phyloP scores from a whole-genome alignment of 2,888 invertebrate species.

The Melanophora roralis region DNA sequence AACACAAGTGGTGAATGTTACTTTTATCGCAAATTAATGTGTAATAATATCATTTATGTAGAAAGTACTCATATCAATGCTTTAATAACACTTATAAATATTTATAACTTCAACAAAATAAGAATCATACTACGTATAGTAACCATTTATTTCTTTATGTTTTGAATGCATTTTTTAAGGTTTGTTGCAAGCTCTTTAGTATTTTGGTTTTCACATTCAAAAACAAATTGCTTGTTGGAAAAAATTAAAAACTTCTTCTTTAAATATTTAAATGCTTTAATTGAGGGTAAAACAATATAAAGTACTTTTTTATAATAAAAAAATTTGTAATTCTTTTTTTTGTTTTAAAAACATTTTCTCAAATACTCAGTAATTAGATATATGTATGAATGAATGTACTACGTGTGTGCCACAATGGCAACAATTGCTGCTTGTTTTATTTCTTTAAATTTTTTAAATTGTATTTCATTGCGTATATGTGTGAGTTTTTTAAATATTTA shows the following conservation, averaged over 20 bases:
- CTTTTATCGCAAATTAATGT: no score
- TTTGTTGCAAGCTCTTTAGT: no score
- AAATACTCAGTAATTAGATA: not conserved
- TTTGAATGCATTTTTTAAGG: no score
- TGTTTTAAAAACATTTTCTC: not conserved
- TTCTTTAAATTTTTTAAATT: not conserved
- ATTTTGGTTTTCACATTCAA: no score
- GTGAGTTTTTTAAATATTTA: not conserved
- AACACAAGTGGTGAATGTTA: no score
- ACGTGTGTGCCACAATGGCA: constrained; percentile 7
- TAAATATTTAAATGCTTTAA: not conserved
- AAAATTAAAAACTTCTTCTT: not conserved
- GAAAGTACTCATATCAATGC: no score
- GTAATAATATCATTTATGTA: no score
- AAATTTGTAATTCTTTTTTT: not conserved
- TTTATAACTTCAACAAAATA: no score
- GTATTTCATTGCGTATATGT: not conserved
- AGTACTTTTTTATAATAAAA: not conserved
- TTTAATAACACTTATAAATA: no score
- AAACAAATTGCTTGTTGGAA: not conserved
- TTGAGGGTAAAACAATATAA: not conserved
- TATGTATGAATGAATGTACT: not conserved
- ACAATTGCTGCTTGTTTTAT: not conserved
- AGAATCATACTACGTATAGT: no score
- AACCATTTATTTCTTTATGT: no score